These are phyloP conservation scores for Sarcophaga caerulescens DNA, from an alignment of 2,888 invertebrate genomes.

Conservation along the genomic window DNA sequence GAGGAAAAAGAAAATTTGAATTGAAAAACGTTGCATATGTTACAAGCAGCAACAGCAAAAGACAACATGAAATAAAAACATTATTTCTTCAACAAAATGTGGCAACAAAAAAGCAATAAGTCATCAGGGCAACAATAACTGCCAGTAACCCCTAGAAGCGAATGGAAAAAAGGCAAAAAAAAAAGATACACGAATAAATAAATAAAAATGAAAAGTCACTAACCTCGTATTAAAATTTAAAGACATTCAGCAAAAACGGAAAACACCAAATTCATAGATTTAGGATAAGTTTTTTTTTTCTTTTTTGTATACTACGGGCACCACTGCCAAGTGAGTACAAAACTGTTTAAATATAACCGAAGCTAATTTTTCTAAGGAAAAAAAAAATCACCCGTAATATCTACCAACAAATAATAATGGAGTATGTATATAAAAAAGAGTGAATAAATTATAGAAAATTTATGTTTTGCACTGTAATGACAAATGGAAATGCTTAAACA, in stretches of 20 bases:
- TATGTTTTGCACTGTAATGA: no score
- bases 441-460: not conserved
- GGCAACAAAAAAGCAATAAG: conserved; percentile 64
- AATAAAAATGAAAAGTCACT: conserved; percentile 54
- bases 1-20: conserved; percentile 21
- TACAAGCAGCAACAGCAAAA: conserved; percentile 49
- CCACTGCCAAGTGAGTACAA: conserved; percentile 34
- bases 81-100: conserved; percentile 24
- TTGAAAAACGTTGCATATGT: conserved; percentile 65
- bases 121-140: conserved; percentile 54
- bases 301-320: not conserved
- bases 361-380: conserved; percentile 1
- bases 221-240: conserved; percentile 56
- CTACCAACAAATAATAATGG: not conserved
- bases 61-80: conserved; percentile 36
- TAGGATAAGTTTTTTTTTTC: conserved; percentile 1
- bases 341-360: conserved; percentile 6
- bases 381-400: not conserved
- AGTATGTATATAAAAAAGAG: not conserved
- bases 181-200: not conserved
- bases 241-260: conserved; percentile 9
- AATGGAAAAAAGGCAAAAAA: not conserved
- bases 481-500: no score
- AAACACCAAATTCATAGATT: conserved; percentile 38
- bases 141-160: not conserved